Conservation (phyloP, 1,140 invertebrate species). For the Drosophila teissieri region DNA sequence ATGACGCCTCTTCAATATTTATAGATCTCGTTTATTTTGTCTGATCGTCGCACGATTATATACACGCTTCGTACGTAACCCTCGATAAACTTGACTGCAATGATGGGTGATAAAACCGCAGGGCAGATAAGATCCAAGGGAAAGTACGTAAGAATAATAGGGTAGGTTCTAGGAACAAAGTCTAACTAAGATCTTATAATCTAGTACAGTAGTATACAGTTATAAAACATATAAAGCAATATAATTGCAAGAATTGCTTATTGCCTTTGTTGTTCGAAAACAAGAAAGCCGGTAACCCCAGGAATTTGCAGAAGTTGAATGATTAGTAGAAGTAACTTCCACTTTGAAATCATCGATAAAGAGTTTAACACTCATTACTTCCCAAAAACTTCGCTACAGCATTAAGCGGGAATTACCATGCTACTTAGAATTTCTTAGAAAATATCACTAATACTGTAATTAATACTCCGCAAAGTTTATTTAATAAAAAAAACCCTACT, state of each 20-base stretch:
- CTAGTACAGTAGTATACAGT: neutral
- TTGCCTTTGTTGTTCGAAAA: neutral
- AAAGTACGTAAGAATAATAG: conserved; percentile 6
- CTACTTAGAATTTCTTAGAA: no score
- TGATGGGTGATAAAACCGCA: conserved; percentile 26
- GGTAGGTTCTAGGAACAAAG: conserved; percentile 22
- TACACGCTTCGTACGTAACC: conserved; percentile 7
- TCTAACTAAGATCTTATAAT: conserved; percentile 6
- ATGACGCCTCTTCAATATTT: conserved; percentile 1
- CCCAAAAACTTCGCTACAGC: no score
- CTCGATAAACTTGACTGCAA: conserved; percentile 6
- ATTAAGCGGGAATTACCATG: no score
- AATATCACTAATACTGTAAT: no score
- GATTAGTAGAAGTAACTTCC: no score
- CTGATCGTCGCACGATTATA: conserved; percentile 14
- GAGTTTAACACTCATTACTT: no score
- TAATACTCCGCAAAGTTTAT: neutral
- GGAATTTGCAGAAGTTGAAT: neutral
- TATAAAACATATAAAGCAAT: neutral
- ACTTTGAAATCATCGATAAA: no score
- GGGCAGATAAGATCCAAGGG: conserved; percentile 18
- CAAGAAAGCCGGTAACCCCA: neutral
- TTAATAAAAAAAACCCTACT: neutral
- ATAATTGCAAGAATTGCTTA: neutral
- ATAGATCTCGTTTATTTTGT: conserved; percentile 30